A percentile compares a stretch with the other conserved stretches of the same genome.
These are phyloP conservation scores for Notiomystis cincta DNA, from an alignment of 2,113 vertebrate genomes.

Conservation along the genomic window DNA sequence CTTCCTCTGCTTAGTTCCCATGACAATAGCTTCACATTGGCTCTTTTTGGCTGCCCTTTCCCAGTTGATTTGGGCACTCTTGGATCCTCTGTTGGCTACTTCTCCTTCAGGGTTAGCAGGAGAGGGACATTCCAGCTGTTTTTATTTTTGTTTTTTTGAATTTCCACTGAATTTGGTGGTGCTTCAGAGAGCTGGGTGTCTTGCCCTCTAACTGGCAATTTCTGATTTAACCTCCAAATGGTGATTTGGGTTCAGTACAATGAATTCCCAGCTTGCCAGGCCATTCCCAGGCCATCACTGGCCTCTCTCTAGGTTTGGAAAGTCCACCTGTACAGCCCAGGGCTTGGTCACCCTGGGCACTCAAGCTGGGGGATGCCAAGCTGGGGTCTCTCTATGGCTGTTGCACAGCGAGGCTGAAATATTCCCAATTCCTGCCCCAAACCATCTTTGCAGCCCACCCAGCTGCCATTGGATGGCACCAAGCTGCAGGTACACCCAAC, in stretches of 20 bases:
- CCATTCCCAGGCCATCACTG: too few species aligned
- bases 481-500: not conserved
- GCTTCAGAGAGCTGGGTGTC: not conserved
- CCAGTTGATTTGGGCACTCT: not conserved
- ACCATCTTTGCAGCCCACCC: not conserved
- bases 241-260: not conserved
- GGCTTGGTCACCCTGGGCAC: not conserved
- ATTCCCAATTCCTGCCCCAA: not conserved
- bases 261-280: not conserved
- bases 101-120: not conserved
- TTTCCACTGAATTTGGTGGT: not conserved
- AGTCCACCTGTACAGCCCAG: not conserved
- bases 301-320: not conserved
- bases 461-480: slow-evolving; percentile 29
- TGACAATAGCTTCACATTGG: not conserved
- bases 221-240: not conserved
- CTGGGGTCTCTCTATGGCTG: not conserved
- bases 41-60: not conserved
- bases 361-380: not conserved
- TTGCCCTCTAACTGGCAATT: not conserved
- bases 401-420: not conserved
- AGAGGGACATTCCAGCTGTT: not conserved
- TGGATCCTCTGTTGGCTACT: not conserved
- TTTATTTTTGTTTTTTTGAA: not conserved
- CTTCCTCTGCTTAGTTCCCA: not conserved